Percentiles rank a stretch among this genome's conserved stretches.
Evolutionary conservation across 2,888 invertebrate genomes (phyloP).

Genomic region (Agriopis aurantiaria): DNA sequence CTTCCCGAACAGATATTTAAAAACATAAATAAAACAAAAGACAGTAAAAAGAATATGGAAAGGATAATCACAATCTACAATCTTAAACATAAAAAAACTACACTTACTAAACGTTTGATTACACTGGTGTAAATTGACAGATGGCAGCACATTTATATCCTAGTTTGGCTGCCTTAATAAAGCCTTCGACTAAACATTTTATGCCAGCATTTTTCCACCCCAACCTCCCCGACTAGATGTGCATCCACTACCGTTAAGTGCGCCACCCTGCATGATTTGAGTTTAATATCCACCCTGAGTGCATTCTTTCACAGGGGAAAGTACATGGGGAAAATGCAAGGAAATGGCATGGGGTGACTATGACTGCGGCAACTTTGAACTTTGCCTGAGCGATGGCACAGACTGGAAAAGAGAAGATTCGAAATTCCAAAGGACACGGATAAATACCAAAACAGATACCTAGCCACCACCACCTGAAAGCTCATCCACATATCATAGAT

Average conservation of each 20-base stretch:
- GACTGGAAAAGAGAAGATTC: conserved; percentile 4
- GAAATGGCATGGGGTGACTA: conserved; percentile 61
- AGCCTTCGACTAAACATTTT: background rate
- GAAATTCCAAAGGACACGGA: background rate
- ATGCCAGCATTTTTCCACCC: conserved; percentile 2
- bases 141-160: too few species aligned
- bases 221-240: conserved; percentile 50
- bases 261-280: conserved; percentile 74
- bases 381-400: conserved; percentile 4
- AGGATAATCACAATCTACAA: too few species aligned
- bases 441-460: too few species aligned
- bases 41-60: too few species aligned
- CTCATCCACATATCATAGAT: too few species aligned
- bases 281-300: conserved; percentile 82
- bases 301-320: conserved; percentile 68
- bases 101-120: too few species aligned
- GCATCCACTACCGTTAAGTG: conserved; percentile 51
- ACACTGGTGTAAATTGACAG: too few species aligned
- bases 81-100: too few species aligned
- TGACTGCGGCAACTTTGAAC: conserved; percentile 26
- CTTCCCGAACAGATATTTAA: too few species aligned
- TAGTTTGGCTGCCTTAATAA: background rate
- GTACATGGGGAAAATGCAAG: conserved; percentile 42
- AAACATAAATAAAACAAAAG: too few species aligned
- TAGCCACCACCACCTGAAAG: too few species aligned